These are phyloP conservation scores for Dasyornis broadbenti DNA, from an alignment of 2,113 vertebrate species.

Conservation along the genomic window DNA sequence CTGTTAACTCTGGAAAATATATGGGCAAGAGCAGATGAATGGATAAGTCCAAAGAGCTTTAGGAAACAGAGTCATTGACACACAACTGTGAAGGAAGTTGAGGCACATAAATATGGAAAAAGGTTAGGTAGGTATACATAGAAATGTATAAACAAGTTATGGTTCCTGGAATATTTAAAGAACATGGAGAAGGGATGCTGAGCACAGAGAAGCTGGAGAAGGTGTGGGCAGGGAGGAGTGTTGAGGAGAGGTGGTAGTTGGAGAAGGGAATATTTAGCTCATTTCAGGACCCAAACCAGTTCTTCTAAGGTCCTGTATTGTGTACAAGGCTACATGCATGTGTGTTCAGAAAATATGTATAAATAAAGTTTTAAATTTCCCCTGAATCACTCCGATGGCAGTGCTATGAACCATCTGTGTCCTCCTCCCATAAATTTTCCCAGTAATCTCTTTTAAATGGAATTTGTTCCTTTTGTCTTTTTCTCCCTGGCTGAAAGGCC, in stretches of 20 bases:
- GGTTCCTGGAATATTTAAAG: background rate
- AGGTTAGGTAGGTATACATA: background rate
- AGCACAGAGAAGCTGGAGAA: background rate
- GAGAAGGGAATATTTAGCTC: background rate
- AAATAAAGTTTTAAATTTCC: background rate
- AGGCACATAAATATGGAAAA: background rate
- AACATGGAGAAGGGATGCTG: background rate
- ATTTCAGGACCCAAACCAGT: background rate
- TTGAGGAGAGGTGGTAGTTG: background rate
- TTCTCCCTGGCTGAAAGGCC: background rate
- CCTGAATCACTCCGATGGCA: fast-evolving
- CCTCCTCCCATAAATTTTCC: background rate
- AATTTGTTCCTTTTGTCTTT: background rate
- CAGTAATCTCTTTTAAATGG: background rate
- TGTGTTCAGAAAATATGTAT: background rate
- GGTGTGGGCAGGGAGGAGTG: background rate
- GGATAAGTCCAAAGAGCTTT: background rate
- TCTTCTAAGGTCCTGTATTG: background rate
- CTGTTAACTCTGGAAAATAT: background rate
- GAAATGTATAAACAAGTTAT: background rate
- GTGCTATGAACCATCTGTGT: background rate
- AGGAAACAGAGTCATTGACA: background rate
- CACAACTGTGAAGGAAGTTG: background rate
- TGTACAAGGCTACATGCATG: fast-evolving
- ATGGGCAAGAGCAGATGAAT: background rate